phyloP scores from a whole-genome alignment of 1,140 invertebrate genomes.

The Thalassaphorura encarpata region DNA sequence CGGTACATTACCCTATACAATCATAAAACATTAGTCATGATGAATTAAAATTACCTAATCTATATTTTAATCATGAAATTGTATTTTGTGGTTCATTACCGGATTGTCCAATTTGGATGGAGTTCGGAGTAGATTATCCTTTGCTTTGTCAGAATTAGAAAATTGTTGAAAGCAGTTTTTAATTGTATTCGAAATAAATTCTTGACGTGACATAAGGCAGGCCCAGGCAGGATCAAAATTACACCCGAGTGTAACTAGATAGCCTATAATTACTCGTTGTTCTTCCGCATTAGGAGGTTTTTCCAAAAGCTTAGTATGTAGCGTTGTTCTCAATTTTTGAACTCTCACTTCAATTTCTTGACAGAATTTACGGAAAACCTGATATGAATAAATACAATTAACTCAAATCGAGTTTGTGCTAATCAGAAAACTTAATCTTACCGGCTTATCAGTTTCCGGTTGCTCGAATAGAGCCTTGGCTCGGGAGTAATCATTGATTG shows the following conservation, averaged over 20 bases:
- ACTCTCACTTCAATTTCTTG: constrained; percentile 85
- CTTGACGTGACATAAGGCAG: constrained; percentile 65
- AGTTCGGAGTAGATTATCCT: constrained; percentile 22
- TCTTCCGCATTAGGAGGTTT: constrained; percentile 84
- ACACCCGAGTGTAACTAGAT: constrained; percentile 55
- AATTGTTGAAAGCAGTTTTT: constrained; percentile 31
- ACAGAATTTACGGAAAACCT: constrained; percentile 75
- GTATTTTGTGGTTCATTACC: background rate
- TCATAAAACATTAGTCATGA: too few species aligned
- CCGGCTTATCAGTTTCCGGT: constrained; percentile 64
- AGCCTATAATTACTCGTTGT: constrained; percentile 83
- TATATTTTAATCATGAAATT: background rate
- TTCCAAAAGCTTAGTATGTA: constrained; percentile 72
- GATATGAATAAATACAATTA: too few species aligned
- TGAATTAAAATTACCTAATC: background rate
- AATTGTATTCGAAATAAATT: constrained; percentile 40
- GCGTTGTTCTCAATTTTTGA: constrained; percentile 61
- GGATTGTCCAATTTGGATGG: constrained; percentile 23
- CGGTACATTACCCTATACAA: constrained; percentile 21
- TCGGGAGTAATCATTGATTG: constrained; percentile 95
- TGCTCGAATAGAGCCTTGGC: constrained; percentile 93
- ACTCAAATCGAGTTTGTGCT: background rate
- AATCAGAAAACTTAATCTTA: too few species aligned
- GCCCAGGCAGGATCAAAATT: constrained; percentile 86
- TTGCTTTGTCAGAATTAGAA: constrained; percentile 14